Evolutionary conservation across 2,888 invertebrate genomes (phyloP), one percentile per base, ranked within the genome.

Genomic region (Eutolmus rufibarbis): DNA sequence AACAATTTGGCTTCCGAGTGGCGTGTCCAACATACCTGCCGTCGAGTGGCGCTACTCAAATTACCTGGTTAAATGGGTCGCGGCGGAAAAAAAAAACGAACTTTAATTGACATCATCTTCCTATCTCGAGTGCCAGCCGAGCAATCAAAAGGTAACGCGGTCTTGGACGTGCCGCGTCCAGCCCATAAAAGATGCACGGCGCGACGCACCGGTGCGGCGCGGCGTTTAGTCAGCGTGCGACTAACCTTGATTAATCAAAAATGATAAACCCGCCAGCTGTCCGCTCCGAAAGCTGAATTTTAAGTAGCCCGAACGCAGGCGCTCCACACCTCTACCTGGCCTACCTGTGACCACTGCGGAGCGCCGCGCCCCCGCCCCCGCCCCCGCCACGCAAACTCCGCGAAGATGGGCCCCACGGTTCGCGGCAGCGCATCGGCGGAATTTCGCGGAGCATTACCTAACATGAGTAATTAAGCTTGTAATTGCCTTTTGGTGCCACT

Each of bases 161-260:
- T 40, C 37, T 40, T 77, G 77, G 77, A 77, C 77, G 40, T 40
- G 37, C 77, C 19, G n/a, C 4, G 34, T 77, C 8, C 77, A 77
- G n/a, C 19, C 77, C 40, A 77, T 77, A 34, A 77, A 77, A 77
- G 66, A 77, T 77, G 34, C 77, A 77, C 34, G 9, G 31, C 76
- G 37, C 76, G 37, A 77, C 76, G 37, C 37, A 31, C 37, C 56
- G 57, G 23, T 28, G 8, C 66, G 23, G 66, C 66, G 5, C 28
- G 19, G 40, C 77, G 1, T 5, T 76, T 40, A 76, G 37, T 77
- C 77, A 77, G 40, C 77, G 77, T 40, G 40, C 77, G 77, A 31
- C 40, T 40, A 77, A 77, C 77, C 77, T 77, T 77, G 77, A 77
- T 77, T 77, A 40, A 77, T 77, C 40, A 40, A 28, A 77, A 77